phyloP scores from a whole-genome alignment of 2,797 vertebrate species.

The Morelia viridis region DNA sequence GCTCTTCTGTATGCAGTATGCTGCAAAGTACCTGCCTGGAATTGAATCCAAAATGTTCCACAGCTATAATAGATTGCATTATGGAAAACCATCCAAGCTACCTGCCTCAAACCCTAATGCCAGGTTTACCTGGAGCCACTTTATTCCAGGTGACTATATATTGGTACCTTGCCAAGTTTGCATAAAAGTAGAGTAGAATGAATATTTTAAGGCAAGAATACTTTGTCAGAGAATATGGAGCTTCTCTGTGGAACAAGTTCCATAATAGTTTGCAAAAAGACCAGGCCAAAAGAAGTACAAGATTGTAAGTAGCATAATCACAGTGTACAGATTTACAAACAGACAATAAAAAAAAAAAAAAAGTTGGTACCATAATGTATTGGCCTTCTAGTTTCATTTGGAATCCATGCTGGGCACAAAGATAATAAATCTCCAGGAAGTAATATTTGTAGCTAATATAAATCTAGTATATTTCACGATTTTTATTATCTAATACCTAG shows the following conservation, averaged over 20 bases:
- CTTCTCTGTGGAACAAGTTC: neutral
- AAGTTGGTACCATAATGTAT: neutral
- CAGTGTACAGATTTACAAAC: too few species aligned
- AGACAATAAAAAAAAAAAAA: neutral
- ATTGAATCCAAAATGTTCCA: too few species aligned
- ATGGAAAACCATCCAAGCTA: slow-evolving; percentile 5
- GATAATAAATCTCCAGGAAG: neutral
- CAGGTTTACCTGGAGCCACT: slow-evolving; percentile 22
- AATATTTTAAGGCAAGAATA: neutral
- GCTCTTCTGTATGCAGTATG: too few species aligned
- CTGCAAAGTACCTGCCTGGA: too few species aligned
- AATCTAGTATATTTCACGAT: neutral
- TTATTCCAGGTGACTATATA: slow-evolving; percentile 48
- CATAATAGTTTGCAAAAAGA: neutral
- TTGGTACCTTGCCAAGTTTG: neutral
- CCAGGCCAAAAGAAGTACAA: too few species aligned
- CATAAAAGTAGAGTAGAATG: neutral
- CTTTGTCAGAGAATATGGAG: neutral
- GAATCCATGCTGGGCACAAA: neutral
- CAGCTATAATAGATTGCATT: slow-evolving; percentile 14
- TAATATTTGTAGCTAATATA: neutral
- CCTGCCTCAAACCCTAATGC: neutral
- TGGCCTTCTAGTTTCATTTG: neutral
- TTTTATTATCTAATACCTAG: neutral
- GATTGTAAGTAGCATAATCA: neutral